These are phyloP conservation scores for Nephrotoma appendiculata DNA, from an alignment of 2,888 invertebrate species.

Conservation along the genomic window DNA sequence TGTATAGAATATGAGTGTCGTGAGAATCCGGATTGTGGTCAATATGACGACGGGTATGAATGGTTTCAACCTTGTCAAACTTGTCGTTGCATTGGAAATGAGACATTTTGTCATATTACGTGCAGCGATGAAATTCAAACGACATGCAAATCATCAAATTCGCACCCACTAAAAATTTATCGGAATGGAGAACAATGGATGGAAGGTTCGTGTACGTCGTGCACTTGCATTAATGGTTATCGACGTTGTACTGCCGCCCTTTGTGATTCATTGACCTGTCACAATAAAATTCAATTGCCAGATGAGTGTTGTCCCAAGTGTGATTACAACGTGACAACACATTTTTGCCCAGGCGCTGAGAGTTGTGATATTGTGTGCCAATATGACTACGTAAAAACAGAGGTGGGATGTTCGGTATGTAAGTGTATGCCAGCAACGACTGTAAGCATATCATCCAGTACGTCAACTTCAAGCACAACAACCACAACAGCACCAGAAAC, in stretches of 20 bases:
- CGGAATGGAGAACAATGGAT: constrained; percentile 19
- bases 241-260: constrained; percentile 16
- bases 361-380: constrained; percentile 8
- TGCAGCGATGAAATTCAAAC: neutral
- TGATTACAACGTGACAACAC: neutral
- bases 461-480: neutral
- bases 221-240: neutral
- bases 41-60: constrained; percentile 2
- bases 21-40: constrained; percentile 16
- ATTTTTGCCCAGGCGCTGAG: constrained; percentile 6
- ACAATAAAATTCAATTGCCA: constrained; percentile 16
- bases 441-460: neutral
- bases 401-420: neutral
- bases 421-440: neutral
- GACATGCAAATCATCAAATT: neutral
- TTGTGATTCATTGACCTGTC: constrained; percentile 20
- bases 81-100: constrained; percentile 19
- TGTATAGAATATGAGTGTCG: constrained; percentile 34
- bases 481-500: neutral
- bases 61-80: constrained; percentile 18
- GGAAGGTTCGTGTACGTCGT: constrained; percentile 21
- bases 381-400: neutral
- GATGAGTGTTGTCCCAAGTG: constrained; percentile 25
- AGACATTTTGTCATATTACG: constrained; percentile 15
- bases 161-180: neutral